Evolutionary conservation across 1,140 invertebrate species (phyloP), one percentile per base, ranked within the genome.

Genomic region (Leptinotarsa texana): DNA sequence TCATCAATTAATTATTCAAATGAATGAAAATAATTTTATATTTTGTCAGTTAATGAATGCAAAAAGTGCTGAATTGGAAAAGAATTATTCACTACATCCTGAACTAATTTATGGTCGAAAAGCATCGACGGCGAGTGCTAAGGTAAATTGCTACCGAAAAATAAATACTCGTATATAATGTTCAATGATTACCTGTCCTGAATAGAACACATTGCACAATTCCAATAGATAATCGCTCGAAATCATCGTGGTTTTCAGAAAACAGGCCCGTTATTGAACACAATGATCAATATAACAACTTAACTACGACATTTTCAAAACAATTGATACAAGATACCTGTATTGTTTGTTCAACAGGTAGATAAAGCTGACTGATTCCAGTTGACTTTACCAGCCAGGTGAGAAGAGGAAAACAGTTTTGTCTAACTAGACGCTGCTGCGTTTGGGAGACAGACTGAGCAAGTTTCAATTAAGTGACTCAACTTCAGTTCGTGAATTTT

Each of bases 181-280:
- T 42, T 42, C 8, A 42, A 42, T 42, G 33, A 88, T 88, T 87
- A 93, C 93, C 87, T 94, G 93, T 74, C 94, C 94, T 33, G 95
- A 95, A 83, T 97, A 94, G 82, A 93, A 96, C 62, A 98, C 93
- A 85, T 94, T 96, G 74, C 92, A 91, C 71, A 97, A 87, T 85
- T 98, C 95, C 80, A 98, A 87, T 27, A 94, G 90, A 84, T 95
- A 95, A 82, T 96, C 94, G 79, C 90, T 92, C 24, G 91, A 89
- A 69, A 93, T 91, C 93, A 95, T 79, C 15, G 22, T 21, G 8
- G 4, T 15, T 69, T 22, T 47, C 49, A 27, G 15, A 11, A 69
- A 69, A 69, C 11, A 13, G 13, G 42, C 27, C 27, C 74, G 72
- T 42, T 67, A 15, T 27, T n/a, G 13, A 65, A 65, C 63, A 65